Evolutionary conservation across 92 coral and sea anemone species (phyloP).

Genomic region (Paramuricea clavata): DNA sequence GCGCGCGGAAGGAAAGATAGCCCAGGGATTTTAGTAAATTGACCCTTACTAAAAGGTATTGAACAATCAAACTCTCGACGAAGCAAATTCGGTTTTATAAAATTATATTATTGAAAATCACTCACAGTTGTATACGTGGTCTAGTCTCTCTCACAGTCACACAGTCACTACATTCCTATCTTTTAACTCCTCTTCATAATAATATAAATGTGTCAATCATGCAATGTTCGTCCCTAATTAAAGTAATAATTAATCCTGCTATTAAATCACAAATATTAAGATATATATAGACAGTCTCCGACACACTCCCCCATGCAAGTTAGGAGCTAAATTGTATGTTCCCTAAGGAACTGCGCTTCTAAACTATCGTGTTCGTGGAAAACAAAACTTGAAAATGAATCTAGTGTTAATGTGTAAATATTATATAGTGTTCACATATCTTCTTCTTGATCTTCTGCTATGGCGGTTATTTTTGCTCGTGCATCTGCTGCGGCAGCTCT

Average conservation of each 20-base stretch:
- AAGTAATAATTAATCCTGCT: background rate
- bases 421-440: background rate
- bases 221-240: background rate
- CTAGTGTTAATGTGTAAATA: background rate
- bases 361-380: too few relatives aligned
- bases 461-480: slow-evolving; percentile 8
- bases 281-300: slow-evolving; percentile 12
- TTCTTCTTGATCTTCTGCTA: slow-evolving; percentile 20
- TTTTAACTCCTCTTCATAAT: background rate
- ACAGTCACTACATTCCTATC: background rate
- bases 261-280: background rate
- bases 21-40: too few relatives aligned
- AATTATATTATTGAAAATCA: background rate
- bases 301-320: too few relatives aligned
- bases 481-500: slow-evolving; percentile 32
- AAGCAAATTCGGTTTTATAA: too few relatives aligned
- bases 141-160: background rate
- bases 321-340: too few relatives aligned
- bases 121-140: background rate
- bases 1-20: too few relatives aligned
- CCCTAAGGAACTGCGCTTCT: too few relatives aligned
- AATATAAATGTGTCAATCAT: too few relatives aligned
- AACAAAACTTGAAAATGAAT: too few relatives aligned
- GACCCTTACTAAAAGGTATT: too few relatives aligned
- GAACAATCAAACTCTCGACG: too few relatives aligned